Evolutionary conservation across 2,888 invertebrate genomes (phyloP).

Genomic region (Furcula furcula): DNA sequence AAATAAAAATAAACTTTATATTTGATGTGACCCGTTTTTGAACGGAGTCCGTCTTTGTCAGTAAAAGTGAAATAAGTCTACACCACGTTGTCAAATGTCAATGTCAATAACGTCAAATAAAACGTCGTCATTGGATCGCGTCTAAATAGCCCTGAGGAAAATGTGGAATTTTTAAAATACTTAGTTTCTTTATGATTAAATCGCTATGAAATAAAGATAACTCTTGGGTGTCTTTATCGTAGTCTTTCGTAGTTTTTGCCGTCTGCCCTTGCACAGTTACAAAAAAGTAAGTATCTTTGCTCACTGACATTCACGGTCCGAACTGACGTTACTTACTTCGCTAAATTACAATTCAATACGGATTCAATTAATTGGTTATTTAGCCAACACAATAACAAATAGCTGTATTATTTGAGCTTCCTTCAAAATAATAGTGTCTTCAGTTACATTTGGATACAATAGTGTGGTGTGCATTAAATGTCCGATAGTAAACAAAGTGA

Average conservation of each 20-base stretch:
- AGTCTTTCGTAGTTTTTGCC: slow-evolving; percentile 8
- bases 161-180: slow-evolving; percentile 18
- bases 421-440: too few relatives aligned
- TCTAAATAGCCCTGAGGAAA: slow-evolving; percentile 3
- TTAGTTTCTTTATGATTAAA: slow-evolving; percentile 5
- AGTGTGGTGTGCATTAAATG: too few relatives aligned
- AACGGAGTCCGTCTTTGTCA: slow-evolving; percentile 6
- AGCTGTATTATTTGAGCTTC: slow-evolving; percentile 1
- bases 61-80: slow-evolving; percentile 8
- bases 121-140: background rate
- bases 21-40: slow-evolving; percentile 3
- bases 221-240: slow-evolving; percentile 9
- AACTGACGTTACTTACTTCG: slow-evolving; percentile 51
- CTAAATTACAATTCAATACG: slow-evolving; percentile 20
- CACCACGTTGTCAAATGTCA: slow-evolving; percentile 8
- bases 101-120: slow-evolving; percentile 7
- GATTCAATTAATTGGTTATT: slow-evolving; percentile 19
- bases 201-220: slow-evolving; percentile 26
- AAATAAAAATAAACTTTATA: too few relatives aligned
- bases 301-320: slow-evolving; percentile 34
- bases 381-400: slow-evolving; percentile 11
- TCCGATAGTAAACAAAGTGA: too few relatives aligned
- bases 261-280: slow-evolving; percentile 5
- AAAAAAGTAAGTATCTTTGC: slow-evolving; percentile 34
- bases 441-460: too few relatives aligned